These are phyloP conservation scores for Eurois occulta DNA, from an alignment of 2,888 invertebrate genomes.

Conservation along the genomic window DNA sequence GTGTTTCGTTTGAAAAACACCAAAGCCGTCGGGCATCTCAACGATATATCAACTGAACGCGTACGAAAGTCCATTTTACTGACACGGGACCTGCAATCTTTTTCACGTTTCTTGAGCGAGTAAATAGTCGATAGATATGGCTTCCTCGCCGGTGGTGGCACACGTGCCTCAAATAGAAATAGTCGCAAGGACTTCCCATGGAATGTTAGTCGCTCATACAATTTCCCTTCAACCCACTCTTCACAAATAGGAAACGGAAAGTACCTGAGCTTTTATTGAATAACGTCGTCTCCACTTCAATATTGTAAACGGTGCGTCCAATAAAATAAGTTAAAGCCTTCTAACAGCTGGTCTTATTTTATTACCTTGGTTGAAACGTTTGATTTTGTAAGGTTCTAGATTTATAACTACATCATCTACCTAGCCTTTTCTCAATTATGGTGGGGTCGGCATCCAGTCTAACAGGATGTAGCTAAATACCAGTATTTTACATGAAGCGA, in stretches of 20 bases:
- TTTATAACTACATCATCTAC: not conserved
- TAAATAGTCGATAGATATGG: not conserved
- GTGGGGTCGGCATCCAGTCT: too few relatives aligned
- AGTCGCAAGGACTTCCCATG: not conserved
- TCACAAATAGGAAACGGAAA: slow-evolving; percentile 21
- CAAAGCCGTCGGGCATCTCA: too few relatives aligned
- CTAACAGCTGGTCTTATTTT: slow-evolving; percentile 5
- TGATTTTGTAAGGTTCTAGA: not conserved
- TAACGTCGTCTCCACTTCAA: slow-evolving; percentile 9
- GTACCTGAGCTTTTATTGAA: slow-evolving; percentile 7
- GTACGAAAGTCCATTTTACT: too few relatives aligned
- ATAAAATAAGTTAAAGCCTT: not conserved
- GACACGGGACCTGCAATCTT: not conserved
- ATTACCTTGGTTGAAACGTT: slow-evolving; percentile 1
- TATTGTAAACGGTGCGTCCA: slow-evolving; percentile 6
- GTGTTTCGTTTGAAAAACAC: too few relatives aligned
- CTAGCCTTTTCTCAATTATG: not conserved
- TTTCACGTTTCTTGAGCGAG: not conserved
- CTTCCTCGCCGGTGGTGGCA: not conserved
- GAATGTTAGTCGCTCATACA: slow-evolving; percentile 8
- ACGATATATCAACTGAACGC: too few relatives aligned
- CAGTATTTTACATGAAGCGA: too few relatives aligned
- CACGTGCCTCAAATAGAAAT: slow-evolving; percentile 2
- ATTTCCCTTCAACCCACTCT: slow-evolving; percentile 1
- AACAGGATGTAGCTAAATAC: too few relatives aligned